Evolutionary conservation across 2,797 vertebrate genomes (phyloP), one percentile per base, ranked within the genome.

Genomic region (Paratrypauchen microcephalus): DNA sequence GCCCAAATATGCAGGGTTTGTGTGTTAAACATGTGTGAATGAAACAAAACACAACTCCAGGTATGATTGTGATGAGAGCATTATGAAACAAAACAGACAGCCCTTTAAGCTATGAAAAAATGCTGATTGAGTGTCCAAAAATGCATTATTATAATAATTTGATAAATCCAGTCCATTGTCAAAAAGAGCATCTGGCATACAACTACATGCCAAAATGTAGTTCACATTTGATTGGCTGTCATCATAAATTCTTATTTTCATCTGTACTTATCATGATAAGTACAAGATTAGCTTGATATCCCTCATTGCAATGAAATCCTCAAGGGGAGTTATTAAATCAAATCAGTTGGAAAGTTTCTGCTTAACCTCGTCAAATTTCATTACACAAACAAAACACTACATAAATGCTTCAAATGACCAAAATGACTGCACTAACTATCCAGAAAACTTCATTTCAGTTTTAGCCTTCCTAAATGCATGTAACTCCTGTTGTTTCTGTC

Each of bases 401-500:
- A 26, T 26, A 58, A 58, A 28, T 36, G 28, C 8, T 41, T 15
- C 18, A 39, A 21, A 13, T 23, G 30, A 41, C n/a, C 32, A 6
- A 41, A 62, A 62, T 5, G 1, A 9, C 8, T 3, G 3, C n/a
- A 36, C 30, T 36, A 19, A 60, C 30, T 21, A 32, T n/a, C 36
- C 58, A 60, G 3, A 32, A 60, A 60, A 60, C 21, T n/a, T 9
- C 16, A n/a, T 19, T 9, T 30, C 16, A 60, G 18, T 60, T 32
- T 26, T 11, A n/a, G 18, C n/a, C 8, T 45, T 62, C 3, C 69
- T 63, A 73, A 73, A 82, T 70, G 78, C 30, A 30, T 45, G 60
- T 63, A 61, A 23, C 59, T 71, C 72, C 80, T 79, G 78, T 66
- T 74, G 77, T 75, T 70, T 79, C 87, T 86, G 91, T 89, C 91